Evolutionary conservation across 2,113 vertebrate species (phyloP).

Genomic region (Theristicus caerulescens): DNA sequence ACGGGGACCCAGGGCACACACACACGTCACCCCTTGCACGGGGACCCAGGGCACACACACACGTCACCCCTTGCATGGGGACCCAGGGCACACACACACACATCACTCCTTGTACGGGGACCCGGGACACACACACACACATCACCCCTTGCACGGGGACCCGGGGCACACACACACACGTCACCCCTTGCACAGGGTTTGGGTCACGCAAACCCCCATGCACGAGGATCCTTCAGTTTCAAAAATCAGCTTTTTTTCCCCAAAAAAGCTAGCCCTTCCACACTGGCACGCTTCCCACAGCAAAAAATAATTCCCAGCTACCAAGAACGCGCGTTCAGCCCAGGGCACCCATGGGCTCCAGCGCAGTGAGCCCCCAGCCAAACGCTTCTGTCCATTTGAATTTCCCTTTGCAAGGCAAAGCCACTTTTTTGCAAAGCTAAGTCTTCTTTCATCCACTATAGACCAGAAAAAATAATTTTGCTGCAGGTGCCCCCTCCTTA

Average conservation of each 20-base stretch:
- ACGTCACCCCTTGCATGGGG: no score
- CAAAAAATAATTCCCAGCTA: neutral
- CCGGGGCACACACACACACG: neutral
- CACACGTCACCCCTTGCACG: no score
- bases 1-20: no score
- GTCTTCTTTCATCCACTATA: no score
- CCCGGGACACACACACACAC: no score
- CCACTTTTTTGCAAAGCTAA: neutral
- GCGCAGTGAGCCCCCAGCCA: no score
- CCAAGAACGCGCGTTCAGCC: fast-evolving
- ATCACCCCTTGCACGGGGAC: no score
- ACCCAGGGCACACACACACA: no score
- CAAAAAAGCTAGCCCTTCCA: neutral
- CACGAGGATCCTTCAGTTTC: neutral
- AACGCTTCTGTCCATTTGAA: neutral
- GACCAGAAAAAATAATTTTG: neutral
- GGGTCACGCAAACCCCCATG: neutral
- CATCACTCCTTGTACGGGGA: no score
- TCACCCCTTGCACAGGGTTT: no score
- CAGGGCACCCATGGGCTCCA: neutral
- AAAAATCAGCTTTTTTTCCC: neutral
- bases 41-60: no score
- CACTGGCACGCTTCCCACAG: neutral
- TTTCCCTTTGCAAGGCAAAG: neutral
- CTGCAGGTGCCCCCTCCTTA: neutral